Evolutionary conservation across 2,113 vertebrate species (phyloP).

Genomic region (Platycercus adscitus): DNA sequence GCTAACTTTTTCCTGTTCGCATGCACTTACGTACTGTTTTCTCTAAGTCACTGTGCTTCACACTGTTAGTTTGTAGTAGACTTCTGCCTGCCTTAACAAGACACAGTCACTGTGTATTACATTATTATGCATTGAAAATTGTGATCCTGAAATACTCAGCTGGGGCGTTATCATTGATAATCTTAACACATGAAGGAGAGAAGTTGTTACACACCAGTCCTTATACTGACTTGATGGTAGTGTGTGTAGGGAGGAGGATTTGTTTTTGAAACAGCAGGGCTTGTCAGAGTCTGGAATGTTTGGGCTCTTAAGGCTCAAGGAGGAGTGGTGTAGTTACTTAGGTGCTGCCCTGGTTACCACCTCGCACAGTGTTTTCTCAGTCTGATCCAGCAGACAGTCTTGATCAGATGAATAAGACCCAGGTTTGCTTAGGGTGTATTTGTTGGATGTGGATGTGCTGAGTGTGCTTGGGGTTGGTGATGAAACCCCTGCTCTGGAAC

Average conservation of each 20-base stretch:
- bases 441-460: fast-evolving
- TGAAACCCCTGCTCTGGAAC: neutral
- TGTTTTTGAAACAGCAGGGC: neutral
- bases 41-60: neutral
- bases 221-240: neutral
- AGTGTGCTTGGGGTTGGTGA: fast-evolving
- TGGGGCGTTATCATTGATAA: fast-evolving
- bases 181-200: neutral
- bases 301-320: neutral
- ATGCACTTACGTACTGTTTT: neutral
- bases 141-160: neutral
- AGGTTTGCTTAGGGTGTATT: neutral
- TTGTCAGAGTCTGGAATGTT: neutral
- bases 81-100: neutral
- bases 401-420: neutral
- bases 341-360: neutral
- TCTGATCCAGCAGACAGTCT: neutral
- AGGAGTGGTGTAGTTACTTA: neutral
- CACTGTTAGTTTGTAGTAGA: neutral
- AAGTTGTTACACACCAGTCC: neutral
- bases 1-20: neutral
- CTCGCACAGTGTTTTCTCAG: neutral
- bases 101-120: neutral
- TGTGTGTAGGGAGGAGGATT: neutral
- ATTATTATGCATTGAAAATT: neutral